Evolutionary conservation across 1,140 invertebrate genomes (phyloP), one percentile per base, ranked within the genome.

Genomic region (Phocides pigmalion): DNA sequence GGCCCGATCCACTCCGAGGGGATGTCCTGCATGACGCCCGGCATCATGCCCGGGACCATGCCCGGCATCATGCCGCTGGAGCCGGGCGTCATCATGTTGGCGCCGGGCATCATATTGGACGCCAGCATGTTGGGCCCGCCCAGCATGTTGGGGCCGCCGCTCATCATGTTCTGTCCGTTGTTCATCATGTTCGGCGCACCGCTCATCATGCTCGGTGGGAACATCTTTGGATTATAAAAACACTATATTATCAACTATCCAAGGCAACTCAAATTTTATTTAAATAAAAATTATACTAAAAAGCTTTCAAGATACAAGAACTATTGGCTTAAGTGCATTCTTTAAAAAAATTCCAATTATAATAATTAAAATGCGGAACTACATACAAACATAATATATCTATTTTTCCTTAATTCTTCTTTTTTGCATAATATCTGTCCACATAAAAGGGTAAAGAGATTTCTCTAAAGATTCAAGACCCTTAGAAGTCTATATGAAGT

Each of bases 191-290:
- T 64, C 0, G 68, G 63, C 12, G 64, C 61, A n/a, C 62, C 70
- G 16, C 66, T 68, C 58, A 77, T 67, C 71, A 83, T 79, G 11
- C 77, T 76, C 39, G 77, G 75, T 3, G 83, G 80, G 61, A 82
- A 89, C 79, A 89, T 89, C 79, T 87, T 11, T 11, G 5, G n/a
- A n/a, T n/a, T n/a, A n/a, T n/a, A n/a, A n/a, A n/a, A 32, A 11
- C 1, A 11, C 9, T 11, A n/a, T 32, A 32, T 11, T 32, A 11
- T 32, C n/a, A n/a, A n/a, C n/a, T n/a, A n/a, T n/a, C n/a, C n/a
- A n/a, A n/a, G n/a, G n/a, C n/a, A n/a, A n/a, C n/a, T n/a, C n/a
- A n/a, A n/a, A 32, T 32, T 1, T 11, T 1, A 32, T 11, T 32
- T 2, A 3, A 28, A 4, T 28, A 28, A 1, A 28, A 28, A 28